Conservation (phyloP, 1,140 invertebrate genomes). For the Drusus annulatus region DNA sequence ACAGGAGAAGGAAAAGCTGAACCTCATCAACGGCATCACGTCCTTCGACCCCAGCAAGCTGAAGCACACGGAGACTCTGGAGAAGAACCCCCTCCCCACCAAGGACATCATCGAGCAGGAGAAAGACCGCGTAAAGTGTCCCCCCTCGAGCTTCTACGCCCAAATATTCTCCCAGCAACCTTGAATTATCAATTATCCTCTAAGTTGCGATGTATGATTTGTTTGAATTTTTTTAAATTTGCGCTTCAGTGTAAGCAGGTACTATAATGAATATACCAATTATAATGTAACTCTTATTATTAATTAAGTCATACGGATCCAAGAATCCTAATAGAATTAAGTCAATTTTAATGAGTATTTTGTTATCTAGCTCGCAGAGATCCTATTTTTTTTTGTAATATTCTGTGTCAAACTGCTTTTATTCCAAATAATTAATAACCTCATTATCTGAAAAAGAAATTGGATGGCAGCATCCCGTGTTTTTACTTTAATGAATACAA, state of each 20-base stretch:
- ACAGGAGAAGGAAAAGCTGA: slow-evolving; percentile 89
- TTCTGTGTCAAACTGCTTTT: slow-evolving; percentile 14
- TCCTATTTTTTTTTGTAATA: slow-evolving; percentile 30
- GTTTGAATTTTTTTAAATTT: slow-evolving; percentile 37
- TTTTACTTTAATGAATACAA: slow-evolving; percentile 32
- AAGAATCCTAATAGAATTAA: slow-evolving; percentile 39
- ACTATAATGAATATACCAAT: slow-evolving; percentile 54
- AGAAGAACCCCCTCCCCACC: slow-evolving; percentile 92
- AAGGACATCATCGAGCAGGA: slow-evolving; percentile 85
- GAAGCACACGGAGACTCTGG: slow-evolving; percentile 91
- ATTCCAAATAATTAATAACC: not conserved
- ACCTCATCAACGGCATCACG: slow-evolving; percentile 90
- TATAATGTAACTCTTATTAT: slow-evolving; percentile 43
- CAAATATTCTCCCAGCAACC: not conserved
- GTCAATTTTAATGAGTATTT: slow-evolving; percentile 35
- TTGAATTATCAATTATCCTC: slow-evolving; percentile 11
- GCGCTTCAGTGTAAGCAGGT: slow-evolving; percentile 55
- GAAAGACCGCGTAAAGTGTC: slow-evolving; percentile 74
- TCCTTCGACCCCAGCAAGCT: slow-evolving; percentile 88
- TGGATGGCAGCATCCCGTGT: slow-evolving; percentile 21
- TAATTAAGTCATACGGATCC: slow-evolving; percentile 39
- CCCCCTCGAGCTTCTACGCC: too few species aligned
- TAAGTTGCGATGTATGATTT: slow-evolving; percentile 42
- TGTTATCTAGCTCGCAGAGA: slow-evolving; percentile 26
- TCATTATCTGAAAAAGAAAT: slow-evolving; percentile 34